Conservation (phyloP, 2,888 invertebrate species). For the Parnassius glacialis region DNA sequence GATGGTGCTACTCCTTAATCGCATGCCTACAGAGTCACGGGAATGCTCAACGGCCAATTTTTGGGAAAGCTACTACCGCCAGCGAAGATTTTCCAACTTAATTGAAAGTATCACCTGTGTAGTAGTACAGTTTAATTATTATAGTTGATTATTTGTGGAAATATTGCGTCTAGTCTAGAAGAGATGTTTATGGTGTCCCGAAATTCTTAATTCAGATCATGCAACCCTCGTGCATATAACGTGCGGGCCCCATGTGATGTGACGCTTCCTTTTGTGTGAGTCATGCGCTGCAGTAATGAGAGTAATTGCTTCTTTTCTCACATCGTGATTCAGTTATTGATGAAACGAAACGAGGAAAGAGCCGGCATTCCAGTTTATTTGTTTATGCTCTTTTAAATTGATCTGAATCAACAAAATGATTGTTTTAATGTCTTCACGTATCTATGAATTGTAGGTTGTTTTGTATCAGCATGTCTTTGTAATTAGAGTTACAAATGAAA, state of each 20-base stretch:
- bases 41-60: too few relatives aligned
- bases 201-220: not conserved
- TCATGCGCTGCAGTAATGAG: conserved; percentile 67
- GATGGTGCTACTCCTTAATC: too few relatives aligned
- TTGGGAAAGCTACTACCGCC: too few relatives aligned
- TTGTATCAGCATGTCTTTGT: not conserved
- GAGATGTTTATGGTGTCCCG: conserved; percentile 22
- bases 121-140: too few relatives aligned
- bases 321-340: conserved; percentile 71
- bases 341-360: conserved; percentile 49
- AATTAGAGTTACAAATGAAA: too few relatives aligned
- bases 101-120: too few relatives aligned
- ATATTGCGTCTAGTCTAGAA: too few relatives aligned
- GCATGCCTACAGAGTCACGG: too few relatives aligned
- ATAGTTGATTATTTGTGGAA: too few relatives aligned
- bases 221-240: conserved; percentile 7
- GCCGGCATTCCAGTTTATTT: conserved; percentile 59
- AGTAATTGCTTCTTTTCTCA: conserved; percentile 76
- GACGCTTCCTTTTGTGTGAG: conserved; percentile 55
- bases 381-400: conserved; percentile 66
- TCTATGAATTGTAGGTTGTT: not conserved
- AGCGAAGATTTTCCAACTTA: too few relatives aligned
- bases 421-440: conserved; percentile 25
- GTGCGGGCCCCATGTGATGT: conserved; percentile 33
- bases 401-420: conserved; percentile 53